Conservation (phyloP, 2,113 vertebrate genomes). For the Salvelinus namaycush region DNA sequence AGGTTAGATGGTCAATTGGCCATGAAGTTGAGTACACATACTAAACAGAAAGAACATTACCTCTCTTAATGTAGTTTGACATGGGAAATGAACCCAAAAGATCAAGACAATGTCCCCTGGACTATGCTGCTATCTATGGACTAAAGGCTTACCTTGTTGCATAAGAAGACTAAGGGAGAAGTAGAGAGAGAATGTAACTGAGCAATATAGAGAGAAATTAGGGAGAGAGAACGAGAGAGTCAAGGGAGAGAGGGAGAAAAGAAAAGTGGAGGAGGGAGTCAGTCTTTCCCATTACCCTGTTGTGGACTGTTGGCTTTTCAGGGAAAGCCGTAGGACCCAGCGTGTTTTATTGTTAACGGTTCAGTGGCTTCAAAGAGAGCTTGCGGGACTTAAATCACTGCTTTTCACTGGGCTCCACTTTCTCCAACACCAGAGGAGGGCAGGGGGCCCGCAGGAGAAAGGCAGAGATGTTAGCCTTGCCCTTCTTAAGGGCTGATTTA, state of each 20-base stretch:
- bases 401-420: conserved; percentile 56
- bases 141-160: conserved; percentile 41
- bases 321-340: conserved; percentile 46
- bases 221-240: conserved; percentile 10
- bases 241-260: conserved; percentile 14
- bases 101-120: conserved; percentile 26
- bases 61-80: conserved; percentile 8
- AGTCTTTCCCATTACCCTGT: conserved; percentile 44
- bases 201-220: too few species aligned
- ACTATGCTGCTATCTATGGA: conserved; percentile 36
- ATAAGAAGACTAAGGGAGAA: conserved; percentile 38
- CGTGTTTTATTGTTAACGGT: conserved; percentile 71
- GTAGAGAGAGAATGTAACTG: conserved; percentile 9
- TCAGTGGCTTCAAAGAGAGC: conserved; percentile 64
- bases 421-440: conserved; percentile 56
- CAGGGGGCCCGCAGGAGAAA: conserved; percentile 27
- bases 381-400: conserved; percentile 60
- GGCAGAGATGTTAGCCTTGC: conserved; percentile 41
- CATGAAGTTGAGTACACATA: too few species aligned
- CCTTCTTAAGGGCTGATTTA: conserved; percentile 65
- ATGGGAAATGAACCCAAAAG: conserved; percentile 44
- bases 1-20: too few species aligned
- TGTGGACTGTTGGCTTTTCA: conserved; percentile 44
- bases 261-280: conserved; percentile 47
- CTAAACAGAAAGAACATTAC: neutral